Conservation (phyloP, 2,113 vertebrate species). For the Mirza zaza region DNA sequence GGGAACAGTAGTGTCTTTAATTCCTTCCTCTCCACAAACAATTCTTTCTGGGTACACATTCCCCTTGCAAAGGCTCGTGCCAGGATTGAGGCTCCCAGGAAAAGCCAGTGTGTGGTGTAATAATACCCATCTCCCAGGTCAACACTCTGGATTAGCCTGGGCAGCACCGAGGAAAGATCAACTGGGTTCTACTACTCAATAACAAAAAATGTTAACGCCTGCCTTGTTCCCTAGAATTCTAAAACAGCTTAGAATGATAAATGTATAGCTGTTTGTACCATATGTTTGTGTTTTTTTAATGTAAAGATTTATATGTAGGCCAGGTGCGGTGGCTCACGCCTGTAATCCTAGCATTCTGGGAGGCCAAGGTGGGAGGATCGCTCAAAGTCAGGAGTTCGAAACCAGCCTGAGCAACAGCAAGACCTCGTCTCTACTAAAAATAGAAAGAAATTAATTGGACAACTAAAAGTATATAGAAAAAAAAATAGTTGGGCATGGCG, state of each 20-base stretch:
- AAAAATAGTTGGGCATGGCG: too few species aligned
- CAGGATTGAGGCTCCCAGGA: background rate
- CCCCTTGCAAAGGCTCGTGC: background rate
- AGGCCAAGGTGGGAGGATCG: too few species aligned
- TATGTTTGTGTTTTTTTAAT: background rate
- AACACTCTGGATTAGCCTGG: background rate
- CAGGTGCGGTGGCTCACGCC: too few species aligned
- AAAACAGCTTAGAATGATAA: background rate
- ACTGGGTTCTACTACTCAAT: background rate
- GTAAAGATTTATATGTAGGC: background rate
- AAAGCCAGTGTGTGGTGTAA: background rate
- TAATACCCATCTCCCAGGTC: accelerated
- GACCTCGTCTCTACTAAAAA: too few species aligned
- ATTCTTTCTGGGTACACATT: background rate
- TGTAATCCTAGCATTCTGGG: too few species aligned
- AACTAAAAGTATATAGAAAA: too few species aligned
- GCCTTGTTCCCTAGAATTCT: background rate
- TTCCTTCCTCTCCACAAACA: background rate
- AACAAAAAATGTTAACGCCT: background rate
- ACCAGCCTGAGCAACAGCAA: too few species aligned
- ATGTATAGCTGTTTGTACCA: background rate
- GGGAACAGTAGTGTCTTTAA: background rate
- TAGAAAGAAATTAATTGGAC: too few species aligned
- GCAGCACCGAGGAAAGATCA: background rate
- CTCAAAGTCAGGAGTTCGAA: too few species aligned